These are phyloP conservation scores for Eptatretus burgeri DNA, from an alignment of 2,113 vertebrate species.

Conservation along the genomic window DNA sequence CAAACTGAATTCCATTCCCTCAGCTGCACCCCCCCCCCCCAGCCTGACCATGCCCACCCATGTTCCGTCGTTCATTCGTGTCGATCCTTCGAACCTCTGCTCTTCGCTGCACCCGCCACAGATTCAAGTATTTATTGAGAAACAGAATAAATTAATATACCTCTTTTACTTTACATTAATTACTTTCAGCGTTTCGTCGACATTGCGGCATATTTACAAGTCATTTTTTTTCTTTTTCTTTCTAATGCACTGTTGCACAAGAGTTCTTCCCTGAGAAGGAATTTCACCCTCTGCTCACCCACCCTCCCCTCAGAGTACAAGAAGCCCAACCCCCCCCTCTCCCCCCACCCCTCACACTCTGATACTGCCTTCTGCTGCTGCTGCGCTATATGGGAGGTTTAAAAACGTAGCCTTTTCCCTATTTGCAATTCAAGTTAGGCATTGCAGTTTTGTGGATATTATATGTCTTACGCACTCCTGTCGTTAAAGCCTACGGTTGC, in stretches of 20 bases:
- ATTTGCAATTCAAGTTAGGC: too few relatives aligned
- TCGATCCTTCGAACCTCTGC: background rate
- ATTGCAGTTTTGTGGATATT: too few relatives aligned
- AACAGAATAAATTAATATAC: conserved; percentile 4
- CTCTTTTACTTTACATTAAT: conserved; percentile 1
- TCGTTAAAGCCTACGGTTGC: too few relatives aligned
- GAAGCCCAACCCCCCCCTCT: background rate
- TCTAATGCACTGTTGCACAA: conserved; percentile 5
- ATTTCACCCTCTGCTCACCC: background rate
- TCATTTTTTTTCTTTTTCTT: background rate
- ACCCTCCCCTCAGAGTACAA: background rate
- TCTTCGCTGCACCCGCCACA: background rate
- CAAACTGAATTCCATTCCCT: background rate
- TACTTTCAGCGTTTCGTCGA: background rate
- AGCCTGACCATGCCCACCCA: background rate
- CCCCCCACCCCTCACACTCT: background rate
- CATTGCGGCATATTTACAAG: background rate
- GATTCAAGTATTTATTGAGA: conserved; percentile 4
- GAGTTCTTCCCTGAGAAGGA: conserved; percentile 1
- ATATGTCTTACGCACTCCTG: too few relatives aligned
- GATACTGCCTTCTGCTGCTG: background rate
- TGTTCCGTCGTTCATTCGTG: background rate
- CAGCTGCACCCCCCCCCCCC: background rate
- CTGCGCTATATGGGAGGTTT: too few relatives aligned
- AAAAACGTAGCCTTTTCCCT: too few relatives aligned